Evolutionary conservation across 1,140 invertebrate genomes (phyloP).

Genomic region (Microplitis mediator): DNA sequence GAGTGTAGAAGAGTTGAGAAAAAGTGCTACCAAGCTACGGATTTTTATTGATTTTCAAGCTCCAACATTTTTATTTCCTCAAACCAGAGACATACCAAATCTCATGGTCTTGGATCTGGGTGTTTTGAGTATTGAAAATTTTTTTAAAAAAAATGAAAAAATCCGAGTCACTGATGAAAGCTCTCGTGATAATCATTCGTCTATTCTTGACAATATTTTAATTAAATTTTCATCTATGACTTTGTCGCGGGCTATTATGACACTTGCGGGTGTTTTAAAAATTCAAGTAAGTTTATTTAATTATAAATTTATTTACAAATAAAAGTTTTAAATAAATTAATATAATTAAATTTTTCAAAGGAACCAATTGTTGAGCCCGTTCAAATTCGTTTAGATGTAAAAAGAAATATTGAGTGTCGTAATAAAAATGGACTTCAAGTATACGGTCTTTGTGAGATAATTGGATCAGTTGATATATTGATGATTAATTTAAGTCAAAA

Average conservation of each 20-base stretch:
- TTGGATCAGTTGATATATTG: constrained; percentile 71
- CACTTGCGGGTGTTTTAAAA: constrained; percentile 71
- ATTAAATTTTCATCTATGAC: constrained; percentile 72
- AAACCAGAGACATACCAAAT: constrained; percentile 80
- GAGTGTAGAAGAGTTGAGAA: constrained; percentile 64
- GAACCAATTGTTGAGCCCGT: constrained; percentile 80
- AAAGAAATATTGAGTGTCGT: constrained; percentile 64
- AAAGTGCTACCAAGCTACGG: constrained; percentile 69
- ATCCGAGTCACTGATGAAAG: constrained; percentile 35
- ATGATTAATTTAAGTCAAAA: constrained; percentile 74
- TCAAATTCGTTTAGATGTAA: constrained; percentile 74
- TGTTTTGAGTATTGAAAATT: constrained; percentile 77
- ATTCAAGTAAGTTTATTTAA: constrained; percentile 64
- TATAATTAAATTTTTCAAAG: constrained; percentile 50
- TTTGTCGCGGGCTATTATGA: constrained; percentile 75
- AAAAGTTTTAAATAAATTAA: neutral
- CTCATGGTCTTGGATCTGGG: constrained; percentile 79
- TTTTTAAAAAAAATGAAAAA: constrained; percentile 72
- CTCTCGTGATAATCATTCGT: constrained; percentile 34
- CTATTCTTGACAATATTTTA: constrained; percentile 73
- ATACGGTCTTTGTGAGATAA: constrained; percentile 68
- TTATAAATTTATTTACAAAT: neutral
- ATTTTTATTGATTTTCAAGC: constrained; percentile 76
- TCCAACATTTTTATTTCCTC: constrained; percentile 78
- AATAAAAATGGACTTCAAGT: constrained; percentile 41